Base-by-base conservation (phyloP, 2,888 invertebrate species). In the Parthenolecanium corni region DNA sequence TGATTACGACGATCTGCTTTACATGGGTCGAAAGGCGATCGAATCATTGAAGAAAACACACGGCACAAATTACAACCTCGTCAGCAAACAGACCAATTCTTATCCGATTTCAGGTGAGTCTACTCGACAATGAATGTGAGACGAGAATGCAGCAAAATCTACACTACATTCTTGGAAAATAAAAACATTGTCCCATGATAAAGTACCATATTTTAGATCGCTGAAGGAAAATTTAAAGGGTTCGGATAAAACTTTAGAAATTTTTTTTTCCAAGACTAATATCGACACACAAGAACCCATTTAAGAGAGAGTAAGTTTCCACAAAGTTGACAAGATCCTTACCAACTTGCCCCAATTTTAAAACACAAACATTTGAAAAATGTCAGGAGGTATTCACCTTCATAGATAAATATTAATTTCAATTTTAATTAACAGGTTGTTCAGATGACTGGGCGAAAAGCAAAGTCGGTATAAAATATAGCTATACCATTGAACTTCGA, bases 371-470 rank as follows among this genome's bases (percentile, higher is more conserved):
- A n/a, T n/a, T n/a, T n/a, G n/a, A n/a, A n/a, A n/a, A n/a, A n/a
- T n/a, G n/a, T n/a, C n/a, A n/a, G n/a, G n/a, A n/a, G n/a, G n/a
- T n/a, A n/a, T n/a, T n/a, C n/a, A n/a, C n/a, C n/a, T n/a, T n/a
- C n/a, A n/a, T n/a, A n/a, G n/a, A n/a, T n/a, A n/a, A n/a, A n/a
- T n/a, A n/a, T n/a, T n/a, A n/a, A n/a, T n/a, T n/a, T n/a, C n/a
- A 44, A 18, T 62, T 24, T 49, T 23, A 18, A 14, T 47, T 87
- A 2, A 75, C 86, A 31, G 89, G 89, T 1, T 88, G 88, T 14
- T 86, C 89, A 0, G 89, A 89, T 70, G 93, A 94, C 73, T 94
- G 92, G 89, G 93, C 91, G 6, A 91, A 93, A 74, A 88, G 87
- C 1, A 77, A 80, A 44, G 82, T 83, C 9, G 82, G 81, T 42